Conservation (phyloP, 1,140 invertebrate species). For the Drosophila repletoides region DNA sequence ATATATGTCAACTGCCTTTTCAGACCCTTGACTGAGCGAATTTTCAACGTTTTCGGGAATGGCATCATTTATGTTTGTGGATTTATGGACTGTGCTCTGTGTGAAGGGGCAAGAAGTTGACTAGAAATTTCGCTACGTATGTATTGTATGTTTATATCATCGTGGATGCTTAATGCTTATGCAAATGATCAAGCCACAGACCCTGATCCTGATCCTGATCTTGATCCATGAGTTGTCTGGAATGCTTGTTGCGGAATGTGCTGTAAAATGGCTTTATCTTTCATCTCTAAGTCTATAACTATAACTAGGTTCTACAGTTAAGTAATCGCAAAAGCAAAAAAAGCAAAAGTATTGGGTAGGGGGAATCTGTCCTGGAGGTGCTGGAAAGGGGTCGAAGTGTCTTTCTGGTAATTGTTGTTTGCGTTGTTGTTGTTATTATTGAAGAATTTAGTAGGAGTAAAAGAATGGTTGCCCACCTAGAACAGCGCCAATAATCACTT, state of each 20-base stretch:
- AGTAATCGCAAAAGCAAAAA: slow-evolving; percentile 10
- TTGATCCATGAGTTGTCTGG: slow-evolving; percentile 22
- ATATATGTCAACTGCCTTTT: slow-evolving; percentile 13
- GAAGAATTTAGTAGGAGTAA: slow-evolving; percentile 73
- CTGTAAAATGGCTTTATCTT: slow-evolving; percentile 1
- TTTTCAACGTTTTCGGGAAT: slow-evolving; percentile 10
- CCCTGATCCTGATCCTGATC: no score
- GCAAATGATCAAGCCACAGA: neutral
- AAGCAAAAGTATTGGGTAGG: neutral
- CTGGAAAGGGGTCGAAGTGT: slow-evolving; percentile 45
- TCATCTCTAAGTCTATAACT: slow-evolving; percentile 9
- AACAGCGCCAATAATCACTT: slow-evolving; percentile 97
- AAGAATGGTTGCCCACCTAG: slow-evolving; percentile 87
- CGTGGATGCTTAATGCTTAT: slow-evolving; percentile 22
- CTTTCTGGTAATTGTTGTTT: slow-evolving; percentile 26
- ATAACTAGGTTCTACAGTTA: slow-evolving; percentile 6
- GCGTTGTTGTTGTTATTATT: slow-evolving; percentile 34
- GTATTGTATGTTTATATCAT: slow-evolving; percentile 32
- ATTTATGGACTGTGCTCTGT: slow-evolving; percentile 23
- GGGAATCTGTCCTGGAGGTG: neutral
- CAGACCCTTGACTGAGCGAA: slow-evolving; percentile 15
- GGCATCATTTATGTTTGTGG: slow-evolving; percentile 14
- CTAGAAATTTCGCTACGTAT: slow-evolving; percentile 77
- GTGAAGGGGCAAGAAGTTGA: slow-evolving; percentile 72
- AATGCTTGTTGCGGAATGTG: slow-evolving; percentile 18